Conservation (phyloP, 2,113 vertebrate species). For the Tichodroma muraria region DNA sequence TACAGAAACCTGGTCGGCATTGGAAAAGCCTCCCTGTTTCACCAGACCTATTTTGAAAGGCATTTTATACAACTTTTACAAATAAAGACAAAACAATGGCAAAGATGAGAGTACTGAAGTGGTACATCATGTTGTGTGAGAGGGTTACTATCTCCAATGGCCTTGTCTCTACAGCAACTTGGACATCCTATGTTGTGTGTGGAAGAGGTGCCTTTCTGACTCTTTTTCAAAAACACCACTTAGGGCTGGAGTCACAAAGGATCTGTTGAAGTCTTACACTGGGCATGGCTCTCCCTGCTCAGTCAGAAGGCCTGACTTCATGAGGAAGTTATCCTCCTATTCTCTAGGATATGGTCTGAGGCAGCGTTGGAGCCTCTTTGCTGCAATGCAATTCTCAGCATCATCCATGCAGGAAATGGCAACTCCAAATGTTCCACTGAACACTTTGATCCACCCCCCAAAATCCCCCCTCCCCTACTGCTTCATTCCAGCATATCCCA, state of each 20-base stretch:
- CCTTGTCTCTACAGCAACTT: fast-evolving
- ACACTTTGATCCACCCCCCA: not conserved
- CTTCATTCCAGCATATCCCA: not conserved
- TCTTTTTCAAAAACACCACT: not conserved
- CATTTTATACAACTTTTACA: constrained; percentile 32
- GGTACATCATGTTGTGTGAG: not conserved
- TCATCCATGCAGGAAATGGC: not conserved
- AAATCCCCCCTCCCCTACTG: not conserved
- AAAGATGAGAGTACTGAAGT: not conserved
- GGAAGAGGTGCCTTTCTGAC: not conserved
- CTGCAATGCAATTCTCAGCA: not conserved
- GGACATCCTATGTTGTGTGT: not conserved
- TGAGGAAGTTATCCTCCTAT: not conserved
- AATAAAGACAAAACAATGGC: not conserved
- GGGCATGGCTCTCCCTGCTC: not conserved
- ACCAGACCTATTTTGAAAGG: not conserved
- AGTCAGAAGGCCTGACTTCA: not conserved
- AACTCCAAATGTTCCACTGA: not conserved
- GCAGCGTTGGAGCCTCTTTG: not conserved
- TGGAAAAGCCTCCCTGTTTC: not conserved
- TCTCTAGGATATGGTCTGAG: not conserved
- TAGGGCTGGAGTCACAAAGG: not conserved
- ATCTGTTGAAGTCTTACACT: not conserved
- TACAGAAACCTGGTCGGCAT: not conserved
- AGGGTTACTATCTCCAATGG: fast-evolving